A percentile compares a stretch with the other conserved stretches of the same genome.
phyloP scores from a whole-genome alignment of 2,113 vertebrate species.

The Acrocephalus kingi region DNA sequence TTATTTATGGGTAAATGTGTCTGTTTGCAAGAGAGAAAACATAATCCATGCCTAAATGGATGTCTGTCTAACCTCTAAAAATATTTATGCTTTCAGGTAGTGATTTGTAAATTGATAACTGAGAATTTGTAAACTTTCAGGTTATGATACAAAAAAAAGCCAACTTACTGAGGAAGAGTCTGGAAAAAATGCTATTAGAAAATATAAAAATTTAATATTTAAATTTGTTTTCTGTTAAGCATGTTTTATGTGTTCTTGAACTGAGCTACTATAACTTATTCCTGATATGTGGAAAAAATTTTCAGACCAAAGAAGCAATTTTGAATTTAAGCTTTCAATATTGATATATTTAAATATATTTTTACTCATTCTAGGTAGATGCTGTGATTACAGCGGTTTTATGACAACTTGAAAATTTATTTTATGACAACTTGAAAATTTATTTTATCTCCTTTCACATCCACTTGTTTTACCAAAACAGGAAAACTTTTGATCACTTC shows the following conservation, averaged over 20 bases:
- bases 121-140: background rate
- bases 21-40: background rate
- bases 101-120: background rate
- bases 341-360: background rate
- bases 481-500: background rate
- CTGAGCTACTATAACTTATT: background rate
- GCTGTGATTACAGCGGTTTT: background rate
- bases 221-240: background rate
- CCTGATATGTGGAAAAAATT: background rate
- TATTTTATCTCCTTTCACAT: background rate
- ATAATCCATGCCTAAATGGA: background rate
- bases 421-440: background rate
- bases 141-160: background rate
- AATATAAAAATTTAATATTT: background rate
- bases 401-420: background rate
- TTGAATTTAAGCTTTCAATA: background rate
- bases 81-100: background rate
- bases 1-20: background rate
- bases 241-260: background rate
- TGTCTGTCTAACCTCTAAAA: background rate
- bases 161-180: background rate
- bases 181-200: background rate
- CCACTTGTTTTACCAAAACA: background rate
- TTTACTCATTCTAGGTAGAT: background rate
- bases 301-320: background rate